Base-by-base conservation (phyloP, 2,113 vertebrate species). In the Austrofundulus limnaeus region DNA sequence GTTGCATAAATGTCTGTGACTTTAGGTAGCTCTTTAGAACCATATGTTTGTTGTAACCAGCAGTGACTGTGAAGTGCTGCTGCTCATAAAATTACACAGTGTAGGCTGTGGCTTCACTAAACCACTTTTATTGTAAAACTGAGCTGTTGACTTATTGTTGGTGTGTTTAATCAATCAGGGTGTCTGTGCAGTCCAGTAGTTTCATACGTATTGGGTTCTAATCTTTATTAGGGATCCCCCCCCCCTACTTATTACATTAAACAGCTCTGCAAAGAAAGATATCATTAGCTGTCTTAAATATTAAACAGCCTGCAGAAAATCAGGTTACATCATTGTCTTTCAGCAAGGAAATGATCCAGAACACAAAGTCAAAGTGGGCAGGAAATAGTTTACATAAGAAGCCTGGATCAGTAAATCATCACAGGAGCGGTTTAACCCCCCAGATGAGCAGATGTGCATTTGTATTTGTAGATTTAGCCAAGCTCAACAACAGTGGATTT, bases 401-500 rank as follows among this genome's bases (percentile, higher is more conserved):
- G 23, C 13, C 28, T 25, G 19, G 24, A 25, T 23, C 17, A 45
- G 39, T 25, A 43, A 8, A 25, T 43, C 10, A 39, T 42, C 39
- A 23, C 54, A 42, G 21, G 16, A 23, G 10, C 19, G 55, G 21
- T 23, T 58, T n/a, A n/a, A 12, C 17, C 16, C 6, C 16, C 38
- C 10, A 25, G 55, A 17, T 17, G 11, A 45, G 17, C 43, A 58
- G 7, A 25, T 55, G 42, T 5, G 45, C 7, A 45, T 9, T 45
- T 45, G 51, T 2, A 45, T 23, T 42, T 48, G 73, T 48, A 69
- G 28, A 52, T 37, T 45, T 37, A 19, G 12, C 19, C 21, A 31
- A 49, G 1, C 7, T 42, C 14, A 45, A 80, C 46, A 78, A 60
- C 59, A 71, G 67, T 49, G 58, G 60, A 12, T 74, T 24, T 66